Percentiles rank a stretch among this genome's conserved stretches.
Evolutionary conservation across 2,797 vertebrate species (phyloP).

Genomic region (Peromyscus eremicus): DNA sequence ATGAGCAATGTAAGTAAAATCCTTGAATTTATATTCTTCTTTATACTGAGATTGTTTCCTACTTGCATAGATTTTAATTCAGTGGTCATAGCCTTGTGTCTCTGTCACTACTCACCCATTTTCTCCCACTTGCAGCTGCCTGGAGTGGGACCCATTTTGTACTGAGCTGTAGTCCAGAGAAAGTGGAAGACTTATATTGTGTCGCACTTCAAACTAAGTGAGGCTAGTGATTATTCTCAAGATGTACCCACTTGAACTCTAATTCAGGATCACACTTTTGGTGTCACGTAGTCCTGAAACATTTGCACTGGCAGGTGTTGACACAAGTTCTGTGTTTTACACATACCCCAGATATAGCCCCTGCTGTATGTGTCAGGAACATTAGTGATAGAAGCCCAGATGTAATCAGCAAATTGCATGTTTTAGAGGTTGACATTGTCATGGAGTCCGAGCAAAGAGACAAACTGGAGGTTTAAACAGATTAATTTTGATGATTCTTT

Average conservation of each 20-base stretch:
- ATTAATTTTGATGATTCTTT: neutral
- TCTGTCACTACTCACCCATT: neutral
- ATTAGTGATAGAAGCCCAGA: neutral
- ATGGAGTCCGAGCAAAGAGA: neutral
- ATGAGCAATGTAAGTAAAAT: constrained; percentile 44
- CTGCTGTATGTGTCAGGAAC: neutral
- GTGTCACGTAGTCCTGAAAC: constrained; percentile 12
- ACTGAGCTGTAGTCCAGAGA: neutral
- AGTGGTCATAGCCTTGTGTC: neutral
- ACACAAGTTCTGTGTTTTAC: neutral
- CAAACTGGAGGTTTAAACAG: neutral
- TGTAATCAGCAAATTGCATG: neutral
- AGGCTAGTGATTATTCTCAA: neutral
- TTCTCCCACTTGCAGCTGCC: neutral
- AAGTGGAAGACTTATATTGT: neutral
- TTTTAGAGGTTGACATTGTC: neutral
- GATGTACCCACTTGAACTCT: neutral
- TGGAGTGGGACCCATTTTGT: neutral
- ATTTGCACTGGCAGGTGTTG: neutral
- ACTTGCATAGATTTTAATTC: neutral
- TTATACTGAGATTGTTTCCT: neutral
- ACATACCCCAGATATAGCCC: neutral
- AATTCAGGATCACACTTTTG: constrained; percentile 22
- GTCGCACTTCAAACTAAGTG: neutral
- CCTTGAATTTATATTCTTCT: constrained; percentile 4